Conservation (phyloP, 2,113 vertebrate genomes). For the Cololabis saira region DNA sequence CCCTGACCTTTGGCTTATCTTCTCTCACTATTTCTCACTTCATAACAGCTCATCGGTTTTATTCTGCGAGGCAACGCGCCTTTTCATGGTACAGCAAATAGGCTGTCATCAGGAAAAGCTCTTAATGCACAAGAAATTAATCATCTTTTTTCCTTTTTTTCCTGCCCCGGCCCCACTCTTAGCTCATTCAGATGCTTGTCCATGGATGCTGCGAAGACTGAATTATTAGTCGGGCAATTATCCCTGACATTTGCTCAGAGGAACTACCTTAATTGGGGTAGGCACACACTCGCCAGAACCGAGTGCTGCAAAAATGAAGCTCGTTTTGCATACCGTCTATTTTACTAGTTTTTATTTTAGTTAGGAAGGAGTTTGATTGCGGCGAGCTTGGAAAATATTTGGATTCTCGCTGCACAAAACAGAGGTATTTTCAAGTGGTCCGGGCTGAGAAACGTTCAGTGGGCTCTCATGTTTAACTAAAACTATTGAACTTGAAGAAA, state of each 20-base stretch:
- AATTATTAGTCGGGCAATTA: conserved; percentile 67
- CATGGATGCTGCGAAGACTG: conserved; percentile 49
- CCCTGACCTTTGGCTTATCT: conserved; percentile 35
- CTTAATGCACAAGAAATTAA: conserved; percentile 42
- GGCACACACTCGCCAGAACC: conserved; percentile 1
- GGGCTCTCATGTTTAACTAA: neutral
- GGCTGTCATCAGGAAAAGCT: conserved; percentile 47
- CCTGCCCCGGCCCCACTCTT: conserved; percentile 40
- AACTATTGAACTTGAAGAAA: conserved; percentile 6
- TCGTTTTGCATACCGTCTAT: conserved; percentile 6
- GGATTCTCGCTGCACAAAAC: conserved; percentile 31
- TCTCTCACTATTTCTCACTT: conserved; percentile 48
- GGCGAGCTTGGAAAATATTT: too few relatives aligned
- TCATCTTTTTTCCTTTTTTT: conserved; percentile 11
- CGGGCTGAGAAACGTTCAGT: conserved; percentile 16
- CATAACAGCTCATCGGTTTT: conserved; percentile 58
- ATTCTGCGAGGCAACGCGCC: conserved; percentile 21
- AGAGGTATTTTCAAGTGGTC: conserved; percentile 15
- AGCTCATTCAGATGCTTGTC: conserved; percentile 49
- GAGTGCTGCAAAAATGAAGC: conserved; percentile 7
- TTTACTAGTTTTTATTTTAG: too few relatives aligned
- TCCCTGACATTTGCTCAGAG: conserved; percentile 49
- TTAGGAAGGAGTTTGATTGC: too few relatives aligned
- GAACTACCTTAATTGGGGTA: conserved; percentile 30
- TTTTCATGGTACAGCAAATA: conserved; percentile 34